Evolutionary conservation across 2,797 vertebrate genomes (phyloP), one percentile per base, ranked within the genome.

Genomic region (Syngnathus rostellatus): DNA sequence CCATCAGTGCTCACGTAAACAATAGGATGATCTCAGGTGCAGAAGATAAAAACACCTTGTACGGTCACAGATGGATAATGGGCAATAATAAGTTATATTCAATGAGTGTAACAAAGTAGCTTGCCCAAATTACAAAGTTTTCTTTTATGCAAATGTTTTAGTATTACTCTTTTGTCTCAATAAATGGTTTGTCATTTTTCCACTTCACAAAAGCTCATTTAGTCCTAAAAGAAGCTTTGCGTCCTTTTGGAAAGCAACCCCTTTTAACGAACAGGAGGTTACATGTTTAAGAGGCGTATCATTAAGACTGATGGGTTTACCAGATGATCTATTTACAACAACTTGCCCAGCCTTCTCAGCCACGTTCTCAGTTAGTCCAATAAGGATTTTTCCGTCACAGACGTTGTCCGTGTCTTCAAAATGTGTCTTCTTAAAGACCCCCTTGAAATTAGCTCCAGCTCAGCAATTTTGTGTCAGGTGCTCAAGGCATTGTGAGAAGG

Each of bases 1-100:
- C 82, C 73, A 46, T 93, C 90, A 89, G 65, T 5, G 1, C 62
- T 69, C 71, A 74, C 87, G 74, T 88, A 91, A 92, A 92, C 89
- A 88, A 66, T 2, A 21, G 54, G 68, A 73, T 77, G 74, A 73
- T 72, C 85, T 87, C 82, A 88, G 86, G 83, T 86, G 75, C 72
- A 53, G 67, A 70, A 68, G 70, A 73, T 48, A 68, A 68, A 69
- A 58, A 57, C 19, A 62, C 89, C 89, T 86, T 91, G 75, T 90
- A 89, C 61, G 89, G 89, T 81, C 80, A 83, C 69, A 74, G 72
- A 69, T 50, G 72, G 73, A 79, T 51, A 53, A 40, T 59, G 46
- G 69, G 62, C 61, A 23, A 41, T 25, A 43, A 50, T 41, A 43
- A 37, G 2, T 3, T 8, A 40, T 7, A 31, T 69, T 68, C 55